A percentile compares a stretch with the other conserved stretches of the same genome.
Conservation (phyloP, 1,140 invertebrate species). For the Centruroides sculpturatus region DNA sequence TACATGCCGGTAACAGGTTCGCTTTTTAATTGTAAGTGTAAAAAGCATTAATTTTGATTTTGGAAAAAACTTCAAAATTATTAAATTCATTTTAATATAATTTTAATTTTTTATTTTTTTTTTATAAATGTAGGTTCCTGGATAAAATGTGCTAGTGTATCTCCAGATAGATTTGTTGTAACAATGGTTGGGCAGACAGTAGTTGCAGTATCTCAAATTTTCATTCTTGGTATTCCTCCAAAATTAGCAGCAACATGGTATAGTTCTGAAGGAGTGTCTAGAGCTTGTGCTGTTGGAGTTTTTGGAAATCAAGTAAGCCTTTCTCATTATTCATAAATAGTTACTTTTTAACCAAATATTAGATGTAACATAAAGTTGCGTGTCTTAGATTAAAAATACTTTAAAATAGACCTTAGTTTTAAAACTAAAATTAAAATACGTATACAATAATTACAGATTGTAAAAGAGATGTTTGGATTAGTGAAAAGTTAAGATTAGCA, state of each 20-base stretch:
- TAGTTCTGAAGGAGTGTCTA: slow-evolving; percentile 35
- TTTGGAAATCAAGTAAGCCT: slow-evolving; percentile 40
- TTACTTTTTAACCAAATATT: too few species aligned
- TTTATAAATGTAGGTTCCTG: slow-evolving; percentile 42
- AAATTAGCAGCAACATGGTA: slow-evolving; percentile 41
- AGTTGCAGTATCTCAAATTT: slow-evolving; percentile 38
- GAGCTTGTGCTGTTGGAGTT: slow-evolving; percentile 39
- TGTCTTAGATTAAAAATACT: too few species aligned
- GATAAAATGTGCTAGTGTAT: slow-evolving; percentile 70
- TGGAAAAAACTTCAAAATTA: too few species aligned
- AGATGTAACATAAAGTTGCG: too few species aligned
- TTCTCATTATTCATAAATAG: not conserved
- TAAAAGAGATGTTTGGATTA: too few species aligned
- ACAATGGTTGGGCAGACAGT: slow-evolving; percentile 35
- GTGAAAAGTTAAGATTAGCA: too few species aligned
- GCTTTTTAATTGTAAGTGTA: too few species aligned
- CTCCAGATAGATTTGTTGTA: slow-evolving; percentile 30
- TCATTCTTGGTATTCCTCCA: slow-evolving; percentile 39
- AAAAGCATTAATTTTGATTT: too few species aligned
- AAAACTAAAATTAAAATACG: too few species aligned
- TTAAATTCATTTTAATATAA: not conserved
- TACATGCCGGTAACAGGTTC: too few species aligned
- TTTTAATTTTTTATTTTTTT: not conserved
- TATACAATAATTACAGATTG: too few species aligned
- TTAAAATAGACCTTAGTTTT: too few species aligned